Base-by-base conservation (phyloP, 2,888 invertebrate genomes). In the Morinoia aosen region DNA sequence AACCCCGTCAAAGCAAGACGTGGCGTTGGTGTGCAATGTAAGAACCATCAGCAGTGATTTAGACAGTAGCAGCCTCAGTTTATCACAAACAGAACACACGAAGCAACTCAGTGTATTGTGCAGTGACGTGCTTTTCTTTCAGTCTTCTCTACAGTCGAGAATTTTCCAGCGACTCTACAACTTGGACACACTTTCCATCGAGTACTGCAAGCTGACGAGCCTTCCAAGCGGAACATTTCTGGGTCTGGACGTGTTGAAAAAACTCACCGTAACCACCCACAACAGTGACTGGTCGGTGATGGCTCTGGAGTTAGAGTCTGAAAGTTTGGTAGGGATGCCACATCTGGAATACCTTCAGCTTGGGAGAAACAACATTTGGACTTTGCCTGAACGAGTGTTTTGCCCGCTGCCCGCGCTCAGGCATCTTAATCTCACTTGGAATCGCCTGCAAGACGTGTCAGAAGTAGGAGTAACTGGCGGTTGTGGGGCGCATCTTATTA, bases 11-110 rank as follows among this genome's bases (percentile, higher is more conserved):
- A 95, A 95, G 33, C 95, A 98, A 97, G 98, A 98, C 97, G 98
- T 98, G 96, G 98, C 98, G 33, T 98, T 98, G 96, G 98, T 98
- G 96, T 98, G 98, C 97, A 98, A 98, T 97, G 98, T 98, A 97
- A 98, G 98, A 97, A 98, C 98, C 95, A 98, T 98, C 97, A 98
- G 98, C 97, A 98, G 98, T 97, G 98, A 98, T 97, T 98, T 98
- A 97, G 98, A 98, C 97, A 98, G 98, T 96, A 99, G 98, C 64
- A 98, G 99, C 97, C 98, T 98, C 97, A 98, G 98, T 97, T 98
- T 98, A 96, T 98, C 98, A 91, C 98, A 98, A 33, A 98, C 98
- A 97, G 98, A 98, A 94, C 96, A 96, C 97, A 98, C 98, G 56
- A 98, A 98, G 56, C 98, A 98, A 8, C 97, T 99, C 96, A 98